phyloP scores from a whole-genome alignment of 1,140 invertebrate genomes.

The Mamestra configurata region DNA sequence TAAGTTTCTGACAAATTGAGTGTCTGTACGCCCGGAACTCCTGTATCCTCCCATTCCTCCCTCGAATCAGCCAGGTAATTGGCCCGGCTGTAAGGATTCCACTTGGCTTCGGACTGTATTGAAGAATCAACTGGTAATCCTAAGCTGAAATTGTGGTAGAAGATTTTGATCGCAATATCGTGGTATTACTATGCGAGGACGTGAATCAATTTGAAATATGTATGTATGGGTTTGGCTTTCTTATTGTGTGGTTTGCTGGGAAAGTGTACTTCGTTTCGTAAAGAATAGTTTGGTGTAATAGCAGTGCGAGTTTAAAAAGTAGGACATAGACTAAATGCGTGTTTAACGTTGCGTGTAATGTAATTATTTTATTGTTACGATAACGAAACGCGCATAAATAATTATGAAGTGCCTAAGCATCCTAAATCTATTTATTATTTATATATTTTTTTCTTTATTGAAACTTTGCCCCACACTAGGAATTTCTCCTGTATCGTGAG shows the following conservation, averaged over 20 bases:
- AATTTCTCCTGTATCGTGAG: too few relatives aligned
- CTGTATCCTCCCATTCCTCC: neutral
- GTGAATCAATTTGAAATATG: conserved; percentile 25
- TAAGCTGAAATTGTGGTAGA: conserved; percentile 2
- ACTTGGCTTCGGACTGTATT: conserved; percentile 35
- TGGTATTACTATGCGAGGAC: neutral
- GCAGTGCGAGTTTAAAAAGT: neutral
- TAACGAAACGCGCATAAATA: too few relatives aligned
- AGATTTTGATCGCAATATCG: conserved; percentile 13
- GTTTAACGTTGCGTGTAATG: too few relatives aligned
- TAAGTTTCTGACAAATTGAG: conserved; percentile 34
- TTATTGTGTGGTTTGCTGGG: neutral
- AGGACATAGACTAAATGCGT: too few relatives aligned
- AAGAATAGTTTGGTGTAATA: neutral
- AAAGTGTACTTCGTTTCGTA: neutral
- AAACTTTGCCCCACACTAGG: too few relatives aligned
- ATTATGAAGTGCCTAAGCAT: too few relatives aligned
- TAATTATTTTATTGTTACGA: too few relatives aligned
- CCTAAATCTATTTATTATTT: too few relatives aligned
- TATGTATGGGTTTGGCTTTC: neutral
- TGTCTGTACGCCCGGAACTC: conserved; percentile 22
- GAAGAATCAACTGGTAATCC: conserved; percentile 41
- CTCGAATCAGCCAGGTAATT: conserved; percentile 21
- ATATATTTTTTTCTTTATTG: too few relatives aligned
- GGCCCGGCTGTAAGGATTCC: neutral